Evolutionary conservation across 1,140 invertebrate species (phyloP).

Genomic region (Argopecten irradians): DNA sequence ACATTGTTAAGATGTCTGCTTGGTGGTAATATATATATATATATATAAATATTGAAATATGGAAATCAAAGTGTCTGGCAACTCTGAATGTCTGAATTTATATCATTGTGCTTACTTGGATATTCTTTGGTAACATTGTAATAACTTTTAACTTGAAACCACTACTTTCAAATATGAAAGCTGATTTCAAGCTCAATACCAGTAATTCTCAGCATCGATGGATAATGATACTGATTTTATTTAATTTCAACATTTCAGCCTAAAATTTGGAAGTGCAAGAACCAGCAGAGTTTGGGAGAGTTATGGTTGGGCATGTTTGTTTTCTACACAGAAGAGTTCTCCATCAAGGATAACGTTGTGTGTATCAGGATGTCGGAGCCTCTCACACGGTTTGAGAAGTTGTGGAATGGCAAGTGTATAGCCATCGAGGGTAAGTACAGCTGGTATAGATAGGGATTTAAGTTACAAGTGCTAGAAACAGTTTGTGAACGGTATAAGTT

Average conservation of each 20-base stretch:
- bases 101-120: neutral
- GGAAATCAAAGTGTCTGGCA: neutral
- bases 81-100: neutral
- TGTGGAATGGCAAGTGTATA: constrained; percentile 80
- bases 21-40: no score
- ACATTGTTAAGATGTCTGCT: neutral
- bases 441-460: neutral
- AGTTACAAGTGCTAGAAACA: neutral
- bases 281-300: constrained; percentile 78
- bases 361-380: constrained; percentile 78
- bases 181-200: no score
- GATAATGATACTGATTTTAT: neutral
- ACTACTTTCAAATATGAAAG: no score
- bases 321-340: constrained; percentile 81
- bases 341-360: constrained; percentile 80
- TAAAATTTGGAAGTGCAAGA: constrained; percentile 78
- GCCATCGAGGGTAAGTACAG: constrained; percentile 80
- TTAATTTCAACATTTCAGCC: constrained; percentile 71
- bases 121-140: no score
- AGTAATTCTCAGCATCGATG: no score
- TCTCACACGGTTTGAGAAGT: constrained; percentile 80
- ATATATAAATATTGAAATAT: neutral
- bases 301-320: constrained; percentile 80
- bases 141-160: no score
- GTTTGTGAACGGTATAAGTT: neutral